Conservation (phyloP, 2,113 vertebrate genomes). For the Garra rufa region DNA sequence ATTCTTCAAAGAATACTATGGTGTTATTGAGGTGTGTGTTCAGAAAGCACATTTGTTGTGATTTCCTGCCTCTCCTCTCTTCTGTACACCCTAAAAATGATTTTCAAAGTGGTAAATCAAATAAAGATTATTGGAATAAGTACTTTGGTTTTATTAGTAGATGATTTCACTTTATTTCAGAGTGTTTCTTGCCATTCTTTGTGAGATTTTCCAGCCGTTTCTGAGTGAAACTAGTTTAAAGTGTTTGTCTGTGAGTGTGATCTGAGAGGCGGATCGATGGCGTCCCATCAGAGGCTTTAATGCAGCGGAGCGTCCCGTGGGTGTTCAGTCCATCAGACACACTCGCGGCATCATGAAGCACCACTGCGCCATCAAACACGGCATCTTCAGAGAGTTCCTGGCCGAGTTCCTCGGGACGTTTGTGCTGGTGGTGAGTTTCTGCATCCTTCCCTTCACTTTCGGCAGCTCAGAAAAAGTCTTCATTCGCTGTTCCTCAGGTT, state of each 20-base stretch:
- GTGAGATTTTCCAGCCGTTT: too few relatives aligned
- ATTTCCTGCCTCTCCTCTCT: too few relatives aligned
- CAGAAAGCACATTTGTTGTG: too few relatives aligned
- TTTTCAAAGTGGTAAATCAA: background rate
- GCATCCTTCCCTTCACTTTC: background rate
- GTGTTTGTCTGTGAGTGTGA: too few relatives aligned
- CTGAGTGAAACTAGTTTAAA: background rate
- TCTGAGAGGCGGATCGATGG: constrained; percentile 16
- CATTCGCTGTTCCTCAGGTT: too few relatives aligned
- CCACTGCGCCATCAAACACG: constrained; percentile 84
- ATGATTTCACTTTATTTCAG: too few relatives aligned
- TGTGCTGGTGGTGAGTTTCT: constrained; percentile 88
- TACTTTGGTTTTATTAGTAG: too few relatives aligned
- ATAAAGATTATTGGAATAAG: background rate
- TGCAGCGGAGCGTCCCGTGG: background rate
- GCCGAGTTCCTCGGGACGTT: constrained; percentile 94
- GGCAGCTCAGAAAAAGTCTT: too few relatives aligned
- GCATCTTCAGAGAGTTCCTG: constrained; percentile 85
- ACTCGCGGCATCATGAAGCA: constrained; percentile 78
- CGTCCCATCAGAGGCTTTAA: background rate
- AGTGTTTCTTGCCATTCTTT: too few relatives aligned
- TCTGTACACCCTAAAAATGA: background rate
- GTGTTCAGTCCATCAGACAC: constrained; percentile 33
- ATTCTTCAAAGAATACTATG: too few relatives aligned
- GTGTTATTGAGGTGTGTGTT: too few relatives aligned